A percentile compares a stretch with the other conserved stretches of the same genome.
Conservation (phyloP, 2,888 invertebrate genomes). For the Marasmarcha lunaedactyla region DNA sequence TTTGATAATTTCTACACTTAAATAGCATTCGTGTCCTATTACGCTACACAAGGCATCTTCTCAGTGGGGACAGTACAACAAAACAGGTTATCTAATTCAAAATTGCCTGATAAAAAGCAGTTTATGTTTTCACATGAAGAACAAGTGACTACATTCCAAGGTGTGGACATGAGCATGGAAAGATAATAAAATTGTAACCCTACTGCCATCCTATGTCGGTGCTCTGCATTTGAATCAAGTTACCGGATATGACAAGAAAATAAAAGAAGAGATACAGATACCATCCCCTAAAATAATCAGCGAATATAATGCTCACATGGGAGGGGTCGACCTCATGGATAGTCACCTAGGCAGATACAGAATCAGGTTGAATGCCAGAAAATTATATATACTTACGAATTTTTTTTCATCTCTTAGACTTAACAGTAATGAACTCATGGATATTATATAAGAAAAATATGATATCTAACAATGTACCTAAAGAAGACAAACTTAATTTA, state of each 20-base stretch:
- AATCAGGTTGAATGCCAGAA: constrained; percentile 5
- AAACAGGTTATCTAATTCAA: constrained; percentile 3
- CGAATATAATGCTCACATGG: too few relatives aligned
- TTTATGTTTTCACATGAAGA: constrained; percentile 7
- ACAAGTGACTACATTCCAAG: constrained; percentile 8
- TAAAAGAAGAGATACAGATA: too few relatives aligned
- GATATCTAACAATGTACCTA: constrained; percentile 10
- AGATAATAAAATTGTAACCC: constrained; percentile 13
- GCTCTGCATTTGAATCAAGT: constrained; percentile 8
- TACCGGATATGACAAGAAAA: constrained; percentile 5
- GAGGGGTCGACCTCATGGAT: too few relatives aligned
- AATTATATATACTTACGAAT: constrained; percentile 8
- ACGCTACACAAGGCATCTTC: constrained; percentile 8
- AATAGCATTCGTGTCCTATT: constrained; percentile 8
- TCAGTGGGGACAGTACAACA: constrained; percentile 6
- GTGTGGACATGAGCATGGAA: constrained; percentile 14
- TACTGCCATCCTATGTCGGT: constrained; percentile 3
- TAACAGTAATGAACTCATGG: constrained; percentile 10
- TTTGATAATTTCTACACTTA: constrained; percentile 8
- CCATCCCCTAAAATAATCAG: background rate
- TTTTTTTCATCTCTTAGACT: constrained; percentile 8
- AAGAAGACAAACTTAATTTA: constrained; percentile 12
- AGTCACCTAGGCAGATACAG: too few relatives aligned
- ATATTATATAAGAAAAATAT: constrained; percentile 9
- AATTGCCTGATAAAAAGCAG: constrained; percentile 12